phyloP scores from a whole-genome alignment of 1,140 invertebrate species.

The Diorhabda sublineata region DNA sequence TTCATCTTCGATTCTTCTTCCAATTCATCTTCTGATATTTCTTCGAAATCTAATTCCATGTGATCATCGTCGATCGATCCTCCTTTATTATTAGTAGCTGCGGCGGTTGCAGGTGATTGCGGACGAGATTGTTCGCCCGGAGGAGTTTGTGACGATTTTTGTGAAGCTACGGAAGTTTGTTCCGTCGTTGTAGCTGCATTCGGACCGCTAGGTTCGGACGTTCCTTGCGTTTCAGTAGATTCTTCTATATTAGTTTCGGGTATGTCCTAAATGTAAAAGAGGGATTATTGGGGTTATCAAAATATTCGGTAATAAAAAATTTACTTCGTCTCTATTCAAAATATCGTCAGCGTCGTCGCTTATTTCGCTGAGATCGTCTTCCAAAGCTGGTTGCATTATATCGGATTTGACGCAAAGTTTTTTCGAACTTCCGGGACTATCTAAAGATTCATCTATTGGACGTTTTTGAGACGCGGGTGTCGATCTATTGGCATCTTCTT shows the following conservation, averaged over 20 bases:
- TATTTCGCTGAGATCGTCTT: constrained; percentile 78
- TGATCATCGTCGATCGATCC: constrained; percentile 54
- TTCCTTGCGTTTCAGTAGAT: constrained; percentile 17
- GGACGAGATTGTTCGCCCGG: constrained; percentile 24
- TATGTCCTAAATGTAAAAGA: constrained; percentile 22
- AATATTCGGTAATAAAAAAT: constrained; percentile 20
- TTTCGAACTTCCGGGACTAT: constrained; percentile 50
- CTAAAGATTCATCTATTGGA: constrained; percentile 44
- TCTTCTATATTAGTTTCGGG: constrained; percentile 19
- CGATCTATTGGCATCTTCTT: constrained; percentile 16
- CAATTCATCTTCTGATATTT: constrained; percentile 83
- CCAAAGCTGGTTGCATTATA: constrained; percentile 53
- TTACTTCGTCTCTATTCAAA: constrained; percentile 70
- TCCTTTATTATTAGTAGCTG: constrained; percentile 33
- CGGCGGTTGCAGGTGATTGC: constrained; percentile 31
- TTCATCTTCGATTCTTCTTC: constrained; percentile 68
- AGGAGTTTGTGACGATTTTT: constrained; percentile 31
- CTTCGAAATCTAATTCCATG: constrained; percentile 79
- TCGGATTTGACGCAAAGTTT: constrained; percentile 50
- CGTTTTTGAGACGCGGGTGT: constrained; percentile 27
- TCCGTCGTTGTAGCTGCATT: constrained; percentile 20
- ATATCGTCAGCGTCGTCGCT: constrained; percentile 84
- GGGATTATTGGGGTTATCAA: not conserved
- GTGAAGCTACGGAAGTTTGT: constrained; percentile 26
- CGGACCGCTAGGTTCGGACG: constrained; percentile 17